Base-by-base conservation (phyloP, 2,113 vertebrate genomes). In the Uropsilus gracilis region DNA sequence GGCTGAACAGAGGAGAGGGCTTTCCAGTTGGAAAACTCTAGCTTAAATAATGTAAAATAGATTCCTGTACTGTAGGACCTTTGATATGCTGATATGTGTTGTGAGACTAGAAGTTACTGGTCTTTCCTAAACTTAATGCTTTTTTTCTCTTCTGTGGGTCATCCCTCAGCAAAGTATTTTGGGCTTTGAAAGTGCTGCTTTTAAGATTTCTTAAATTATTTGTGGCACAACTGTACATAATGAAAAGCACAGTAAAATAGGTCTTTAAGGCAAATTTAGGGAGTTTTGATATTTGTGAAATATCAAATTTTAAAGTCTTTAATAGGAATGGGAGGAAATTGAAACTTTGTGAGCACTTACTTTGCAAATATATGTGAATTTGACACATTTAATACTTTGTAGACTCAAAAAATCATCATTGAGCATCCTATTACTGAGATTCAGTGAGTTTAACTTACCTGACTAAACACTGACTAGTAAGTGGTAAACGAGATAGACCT, bases 191-290 rank as follows among this genome's bases (percentile, higher is more conserved):
- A 77, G 42, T 90, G 16, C n/a, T 88, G 22, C 10, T 91, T 17
- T 77, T 72, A 90, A 86, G 30, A 59, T 9, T 80, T 53, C 46
- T 92, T 92, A 20, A 90, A 55, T 92, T 92, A 82, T 76, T 86
- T 94, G 17, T 85, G 42, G 32, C 73, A 82, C 11, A 77, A 30
- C 30, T 83, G 30, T 78, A 64, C 8, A 18, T 57, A 69, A 50
- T 44, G 11, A 8, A 91, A 88, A 85, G n/a, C n/a, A 63, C 39
- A 75, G 63, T 73, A 46, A 93, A 95, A 75, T 91, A 26, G 55
- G 37, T 89, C n/a, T 92, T 8, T 39, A 86, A 83, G 55, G 16
- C 12, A 50, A 50, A 30, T n/a, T n/a, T n/a, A n/a, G n/a, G n/a
- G n/a, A n/a, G n/a, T n/a, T n/a, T n/a, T n/a, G n/a, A n/a, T n/a